Percentiles rank a stretch among this genome's conserved stretches.
These are phyloP conservation scores for Gavia stellata DNA, from an alignment of 2,113 vertebrate genomes.

Conservation along the genomic window DNA sequence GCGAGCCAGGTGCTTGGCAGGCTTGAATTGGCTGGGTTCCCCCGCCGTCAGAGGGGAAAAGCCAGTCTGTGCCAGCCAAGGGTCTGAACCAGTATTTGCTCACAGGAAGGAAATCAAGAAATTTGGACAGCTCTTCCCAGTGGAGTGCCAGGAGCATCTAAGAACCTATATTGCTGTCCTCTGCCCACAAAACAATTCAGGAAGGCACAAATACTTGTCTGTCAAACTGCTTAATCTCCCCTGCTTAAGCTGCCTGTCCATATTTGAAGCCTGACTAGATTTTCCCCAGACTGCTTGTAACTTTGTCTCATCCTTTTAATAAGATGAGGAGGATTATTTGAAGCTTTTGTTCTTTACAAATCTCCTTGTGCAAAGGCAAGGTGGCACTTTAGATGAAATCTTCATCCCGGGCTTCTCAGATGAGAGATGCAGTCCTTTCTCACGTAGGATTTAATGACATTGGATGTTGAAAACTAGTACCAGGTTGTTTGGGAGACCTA, in stretches of 20 bases:
- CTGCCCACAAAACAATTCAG: not conserved
- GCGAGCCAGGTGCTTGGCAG: not conserved
- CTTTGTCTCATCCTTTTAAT: slow-evolving; percentile 39
- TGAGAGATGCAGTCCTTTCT: not conserved
- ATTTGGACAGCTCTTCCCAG: not conserved
- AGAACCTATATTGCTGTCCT: not conserved
- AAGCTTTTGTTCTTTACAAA: slow-evolving; percentile 49
- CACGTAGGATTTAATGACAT: not conserved
- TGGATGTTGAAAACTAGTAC: not conserved
- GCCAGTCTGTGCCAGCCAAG: not conserved
- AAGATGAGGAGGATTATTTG: slow-evolving; percentile 51
- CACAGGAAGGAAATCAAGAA: slow-evolving; percentile 27
- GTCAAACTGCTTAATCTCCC: not conserved
- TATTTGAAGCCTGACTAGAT: slow-evolving; percentile 6
- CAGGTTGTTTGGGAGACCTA: not conserved
- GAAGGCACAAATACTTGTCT: not conserved
- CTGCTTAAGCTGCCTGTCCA: slow-evolving; percentile 4
- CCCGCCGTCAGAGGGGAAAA: not conserved
- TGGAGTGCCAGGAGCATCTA: not conserved
- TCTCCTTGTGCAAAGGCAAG: not conserved
- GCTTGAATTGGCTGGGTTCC: slow-evolving; percentile 12
- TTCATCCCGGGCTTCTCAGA: not conserved
- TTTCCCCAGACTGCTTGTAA: slow-evolving; percentile 30
- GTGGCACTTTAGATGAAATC: not conserved
- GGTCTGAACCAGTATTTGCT: not conserved